phyloP scores from a whole-genome alignment of 2,888 invertebrate species.

The Lamellibrachia columna region DNA sequence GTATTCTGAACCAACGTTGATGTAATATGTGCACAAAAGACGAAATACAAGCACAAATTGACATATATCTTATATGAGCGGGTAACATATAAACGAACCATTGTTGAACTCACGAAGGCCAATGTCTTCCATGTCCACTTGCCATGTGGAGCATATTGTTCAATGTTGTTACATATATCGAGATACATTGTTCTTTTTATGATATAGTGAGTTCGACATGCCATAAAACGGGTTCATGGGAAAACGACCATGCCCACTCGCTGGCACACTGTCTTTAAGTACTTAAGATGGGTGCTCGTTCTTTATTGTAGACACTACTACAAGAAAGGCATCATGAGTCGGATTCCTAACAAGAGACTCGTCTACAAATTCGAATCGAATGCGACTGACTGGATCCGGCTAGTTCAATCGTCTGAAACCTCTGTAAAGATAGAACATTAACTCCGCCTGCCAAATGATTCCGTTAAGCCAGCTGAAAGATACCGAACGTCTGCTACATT shows the following conservation, averaged over 20 bases:
- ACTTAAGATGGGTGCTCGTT: neutral
- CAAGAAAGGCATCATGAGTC: constrained; percentile 56
- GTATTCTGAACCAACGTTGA: too few species aligned
- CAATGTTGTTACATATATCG: too few species aligned
- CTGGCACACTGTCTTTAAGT: neutral
- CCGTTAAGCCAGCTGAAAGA: neutral
- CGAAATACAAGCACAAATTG: too few species aligned
- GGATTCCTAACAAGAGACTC: constrained; percentile 58
- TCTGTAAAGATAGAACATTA: neutral
- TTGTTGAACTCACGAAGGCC: too few species aligned
- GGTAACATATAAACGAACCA: too few species aligned
- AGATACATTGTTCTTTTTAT: neutral
- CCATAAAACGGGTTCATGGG: neutral
- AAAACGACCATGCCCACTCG: neutral
- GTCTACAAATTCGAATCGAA: constrained; percentile 70
- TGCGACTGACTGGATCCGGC: constrained; percentile 75
- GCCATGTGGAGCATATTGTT: too few species aligned
- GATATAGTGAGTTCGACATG: neutral
- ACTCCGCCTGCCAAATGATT: neutral
- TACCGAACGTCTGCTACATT: neutral
- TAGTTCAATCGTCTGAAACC: neutral
- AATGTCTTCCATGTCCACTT: too few species aligned
- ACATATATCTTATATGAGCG: too few species aligned
- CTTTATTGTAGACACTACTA: constrained; percentile 58
- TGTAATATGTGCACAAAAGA: too few species aligned